These are phyloP conservation scores for Holocentrus rufus DNA, from an alignment of 2,797 vertebrate genomes.

Conservation along the genomic window DNA sequence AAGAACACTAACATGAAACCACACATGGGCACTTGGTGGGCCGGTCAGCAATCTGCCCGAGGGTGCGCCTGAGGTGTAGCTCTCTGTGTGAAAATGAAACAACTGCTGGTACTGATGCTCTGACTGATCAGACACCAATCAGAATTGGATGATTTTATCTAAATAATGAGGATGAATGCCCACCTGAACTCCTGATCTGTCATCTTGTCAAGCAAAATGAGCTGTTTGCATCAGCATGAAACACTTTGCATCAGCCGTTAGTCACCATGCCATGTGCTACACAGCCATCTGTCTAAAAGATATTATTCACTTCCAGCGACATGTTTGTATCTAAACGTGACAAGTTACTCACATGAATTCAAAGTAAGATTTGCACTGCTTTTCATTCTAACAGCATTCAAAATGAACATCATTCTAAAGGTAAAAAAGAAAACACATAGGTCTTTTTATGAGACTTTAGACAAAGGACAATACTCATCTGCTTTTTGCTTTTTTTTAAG, in stretches of 20 bases:
- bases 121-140: constrained; percentile 19
- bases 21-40: constrained; percentile 30
- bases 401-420: not conserved
- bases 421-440: too few species aligned
- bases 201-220: constrained; percentile 18
- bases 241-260: constrained; percentile 9
- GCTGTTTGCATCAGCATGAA: constrained; percentile 13
- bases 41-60: constrained; percentile 53
- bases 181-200: constrained; percentile 33
- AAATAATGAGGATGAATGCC: constrained; percentile 14
- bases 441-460: too few species aligned
- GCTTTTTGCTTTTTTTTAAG: too few species aligned
- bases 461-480: too few species aligned
- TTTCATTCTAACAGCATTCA: not conserved
- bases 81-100: constrained; percentile 48
- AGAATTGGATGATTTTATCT: constrained; percentile 6
- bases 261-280: constrained; percentile 33
- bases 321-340: constrained; percentile 7
- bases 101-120: constrained; percentile 20
- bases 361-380: too few species aligned
- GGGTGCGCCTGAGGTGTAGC: constrained; percentile 56
- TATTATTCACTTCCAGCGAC: not conserved
- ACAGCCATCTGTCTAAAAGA: constrained; percentile 28
- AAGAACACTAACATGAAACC: constrained; percentile 47
- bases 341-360: not conserved